phyloP scores from a whole-genome alignment of 2,113 vertebrate genomes.

The Perccottus glenii region DNA sequence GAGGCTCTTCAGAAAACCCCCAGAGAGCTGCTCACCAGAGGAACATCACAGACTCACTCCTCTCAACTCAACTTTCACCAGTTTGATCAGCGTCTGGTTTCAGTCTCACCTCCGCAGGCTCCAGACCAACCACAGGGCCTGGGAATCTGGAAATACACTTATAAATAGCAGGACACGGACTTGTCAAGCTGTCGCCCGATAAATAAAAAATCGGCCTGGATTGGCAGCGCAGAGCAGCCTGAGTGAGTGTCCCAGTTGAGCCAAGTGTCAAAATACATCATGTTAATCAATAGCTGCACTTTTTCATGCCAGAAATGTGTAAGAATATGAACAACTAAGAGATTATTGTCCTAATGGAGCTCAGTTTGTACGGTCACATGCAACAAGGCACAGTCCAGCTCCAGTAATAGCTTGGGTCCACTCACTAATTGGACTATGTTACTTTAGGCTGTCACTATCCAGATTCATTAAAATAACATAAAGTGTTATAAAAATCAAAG shows the following conservation, averaged over 20 bases:
- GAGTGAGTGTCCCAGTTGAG: conserved; percentile 33
- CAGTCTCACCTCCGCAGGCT: conserved; percentile 45
- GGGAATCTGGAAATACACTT: conserved; percentile 13
- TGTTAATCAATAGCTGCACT: neutral
- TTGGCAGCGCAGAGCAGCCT: conserved; percentile 17
- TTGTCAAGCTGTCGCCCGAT: conserved; percentile 32
- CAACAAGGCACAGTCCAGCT: no score
- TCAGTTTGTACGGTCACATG: no score
- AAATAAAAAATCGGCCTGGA: conserved; percentile 35
- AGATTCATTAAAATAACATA: no score
- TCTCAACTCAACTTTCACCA: conserved; percentile 40
- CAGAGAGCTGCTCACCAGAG: conserved; percentile 46
- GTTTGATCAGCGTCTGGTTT: conserved; percentile 45
- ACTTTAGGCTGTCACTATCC: no score
- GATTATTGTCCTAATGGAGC: no score
- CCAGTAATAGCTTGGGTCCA: no score
- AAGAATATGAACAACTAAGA: neutral
- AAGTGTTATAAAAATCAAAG: no score
- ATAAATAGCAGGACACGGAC: conserved; percentile 49
- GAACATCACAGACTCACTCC: conserved; percentile 48
- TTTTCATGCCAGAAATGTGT: conserved; percentile 26
- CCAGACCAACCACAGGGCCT: conserved; percentile 41
- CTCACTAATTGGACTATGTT: no score
- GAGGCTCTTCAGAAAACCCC: conserved; percentile 44
- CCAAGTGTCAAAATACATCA: conserved; percentile 9